Evolutionary conservation across 2,888 invertebrate species (phyloP).

Genomic region (Nomada fucata): DNA sequence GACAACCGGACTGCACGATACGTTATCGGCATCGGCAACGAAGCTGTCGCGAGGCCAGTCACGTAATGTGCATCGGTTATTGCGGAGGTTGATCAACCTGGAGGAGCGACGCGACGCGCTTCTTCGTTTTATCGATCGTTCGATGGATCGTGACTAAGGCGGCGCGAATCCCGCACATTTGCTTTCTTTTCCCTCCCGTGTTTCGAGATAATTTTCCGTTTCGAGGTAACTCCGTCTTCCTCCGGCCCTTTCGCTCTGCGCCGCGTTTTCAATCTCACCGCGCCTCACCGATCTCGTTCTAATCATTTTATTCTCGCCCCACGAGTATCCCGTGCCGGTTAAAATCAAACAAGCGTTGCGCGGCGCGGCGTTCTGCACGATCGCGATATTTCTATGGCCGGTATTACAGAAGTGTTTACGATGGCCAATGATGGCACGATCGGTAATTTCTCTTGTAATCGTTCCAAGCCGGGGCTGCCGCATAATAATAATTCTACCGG

Average conservation of each 20-base stretch:
- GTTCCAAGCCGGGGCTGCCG: not conserved
- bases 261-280: slow-evolving; percentile 1
- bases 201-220: slow-evolving; percentile 38
- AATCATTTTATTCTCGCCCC: slow-evolving; percentile 38
- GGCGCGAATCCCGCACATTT: slow-evolving; percentile 17
- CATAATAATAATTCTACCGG: slow-evolving; percentile 38
- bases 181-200: not conserved
- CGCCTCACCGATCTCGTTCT: slow-evolving; percentile 25
- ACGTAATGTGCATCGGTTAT: slow-evolving; percentile 21
- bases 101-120: slow-evolving; percentile 4
- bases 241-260: not conserved
- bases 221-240: not conserved
- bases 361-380: not conserved
- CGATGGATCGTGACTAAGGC: slow-evolving; percentile 40
- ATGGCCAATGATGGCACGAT: slow-evolving; percentile 19
- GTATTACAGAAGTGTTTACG: slow-evolving; percentile 36
- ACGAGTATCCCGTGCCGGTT: not conserved
- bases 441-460: slow-evolving; percentile 38
- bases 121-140: slow-evolving; percentile 48
- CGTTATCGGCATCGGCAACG: slow-evolving; percentile 11
- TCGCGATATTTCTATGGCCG: not conserved
- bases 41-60: slow-evolving; percentile 26
- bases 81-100: slow-evolving; percentile 29
- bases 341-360: slow-evolving; percentile 45
- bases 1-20: not conserved